Evolutionary conservation across 2,113 vertebrate genomes (phyloP).

Genomic region (Shinisaurus crocodilurus): DNA sequence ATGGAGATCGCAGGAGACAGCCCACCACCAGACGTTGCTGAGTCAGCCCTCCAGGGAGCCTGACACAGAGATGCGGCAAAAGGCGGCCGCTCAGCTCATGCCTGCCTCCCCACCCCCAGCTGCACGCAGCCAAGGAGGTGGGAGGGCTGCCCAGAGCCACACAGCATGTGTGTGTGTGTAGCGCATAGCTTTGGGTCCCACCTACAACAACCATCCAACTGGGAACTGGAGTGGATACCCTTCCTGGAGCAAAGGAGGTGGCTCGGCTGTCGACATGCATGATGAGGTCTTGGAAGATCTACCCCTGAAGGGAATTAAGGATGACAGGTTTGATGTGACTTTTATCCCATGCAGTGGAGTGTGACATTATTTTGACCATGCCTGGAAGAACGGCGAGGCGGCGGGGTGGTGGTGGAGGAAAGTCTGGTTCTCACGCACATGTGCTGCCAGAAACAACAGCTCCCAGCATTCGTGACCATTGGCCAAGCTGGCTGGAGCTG

Average conservation of each 20-base stretch:
- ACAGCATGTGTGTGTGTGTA: no score
- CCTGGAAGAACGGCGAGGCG: neutral
- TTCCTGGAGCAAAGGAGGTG: neutral
- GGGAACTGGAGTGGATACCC: no score
- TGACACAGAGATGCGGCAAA: neutral
- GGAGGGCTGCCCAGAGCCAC: neutral
- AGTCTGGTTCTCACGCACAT: neutral
- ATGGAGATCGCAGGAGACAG: neutral
- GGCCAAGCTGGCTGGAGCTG: no score
- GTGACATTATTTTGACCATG: neutral
- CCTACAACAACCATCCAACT: neutral
- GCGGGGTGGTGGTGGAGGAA: neutral
- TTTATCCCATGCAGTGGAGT: neutral
- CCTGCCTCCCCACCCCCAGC: neutral
- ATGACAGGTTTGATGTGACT: neutral
- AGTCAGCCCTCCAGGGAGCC: neutral
- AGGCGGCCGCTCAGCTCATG: neutral
- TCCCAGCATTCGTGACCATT: no score
- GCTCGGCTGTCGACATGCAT: neutral
- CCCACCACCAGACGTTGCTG: neutral
- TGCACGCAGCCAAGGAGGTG: neutral
- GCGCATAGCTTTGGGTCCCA: neutral
- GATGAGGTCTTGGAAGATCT: neutral
- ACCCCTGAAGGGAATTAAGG: constrained; percentile 40
- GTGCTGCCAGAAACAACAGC: neutral